Evolutionary conservation across 2,888 invertebrate genomes (phyloP), one percentile per base, ranked within the genome.

Genomic region (Strigamia maritima): DNA sequence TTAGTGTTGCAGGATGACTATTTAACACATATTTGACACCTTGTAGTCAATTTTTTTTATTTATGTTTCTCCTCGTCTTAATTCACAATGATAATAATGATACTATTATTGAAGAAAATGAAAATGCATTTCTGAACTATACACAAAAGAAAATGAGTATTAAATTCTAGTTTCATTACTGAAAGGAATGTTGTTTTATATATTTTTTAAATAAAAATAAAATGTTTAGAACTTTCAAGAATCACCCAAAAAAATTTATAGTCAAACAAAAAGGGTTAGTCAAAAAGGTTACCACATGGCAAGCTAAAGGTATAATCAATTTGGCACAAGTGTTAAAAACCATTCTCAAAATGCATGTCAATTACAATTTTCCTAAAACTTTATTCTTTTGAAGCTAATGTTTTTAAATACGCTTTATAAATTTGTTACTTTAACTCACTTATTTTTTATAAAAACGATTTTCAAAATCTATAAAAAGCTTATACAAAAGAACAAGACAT

Each of bases 131-230:
- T 60, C 19, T 60, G 60, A 60, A 60, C 19, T 60, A 60, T 60
- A 24, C n/a, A 60, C 60, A 60, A 60, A 60, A 60, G 40, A 60
- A 24, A 60, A 60, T 60, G 60, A 60, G 60, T 60, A 60, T 60
- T 40, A 10, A 40, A 14, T 60, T 60, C 60, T 60, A 60, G 16
- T 60, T 60, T 60, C 16, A n/a, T 60, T 60, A 60, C 60, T 60
- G 22, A 60, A 60, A 60, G 60, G 60, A 60, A 60, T 60, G 60
- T 60, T 4, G 24, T 60, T 60, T 60, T 6, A 31, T 6, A 40
- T 16, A 7, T 40, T 40, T 40, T 40, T 10, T 7, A 14, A 6
- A 40, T 16, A 40, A 40, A 40, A 40, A 12, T 14, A 7, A 40
- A 40, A 40, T 40, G 24, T 16, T 8, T 60, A 8, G 19, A 8